Conservation (phyloP, 2,113 vertebrate genomes). For the Myiagra hebetior region DNA sequence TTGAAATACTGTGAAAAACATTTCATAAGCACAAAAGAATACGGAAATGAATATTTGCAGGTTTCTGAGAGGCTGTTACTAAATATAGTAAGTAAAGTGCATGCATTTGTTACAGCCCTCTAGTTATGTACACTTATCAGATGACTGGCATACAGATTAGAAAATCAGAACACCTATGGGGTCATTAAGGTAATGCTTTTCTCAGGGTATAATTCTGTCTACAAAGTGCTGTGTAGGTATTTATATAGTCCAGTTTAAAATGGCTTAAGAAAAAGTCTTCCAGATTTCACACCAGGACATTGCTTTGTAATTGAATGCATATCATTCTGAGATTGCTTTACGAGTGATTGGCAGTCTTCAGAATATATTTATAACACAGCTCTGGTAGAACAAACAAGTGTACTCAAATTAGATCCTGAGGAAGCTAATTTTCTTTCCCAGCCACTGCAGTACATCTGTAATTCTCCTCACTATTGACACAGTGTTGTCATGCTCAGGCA, state of each 20-base stretch:
- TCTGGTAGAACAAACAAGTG: slow-evolving; percentile 35
- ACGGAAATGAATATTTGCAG: neutral
- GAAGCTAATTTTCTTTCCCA: slow-evolving; percentile 39
- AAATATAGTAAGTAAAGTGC: neutral
- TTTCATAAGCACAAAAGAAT: neutral
- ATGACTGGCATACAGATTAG: neutral
- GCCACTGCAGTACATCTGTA: slow-evolving; percentile 1
- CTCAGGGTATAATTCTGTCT: neutral
- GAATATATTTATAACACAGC: slow-evolving; percentile 35
- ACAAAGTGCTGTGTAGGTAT: neutral
- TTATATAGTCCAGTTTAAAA: slow-evolving; percentile 7
- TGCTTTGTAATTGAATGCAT: neutral
- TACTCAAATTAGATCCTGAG: slow-evolving; percentile 19
- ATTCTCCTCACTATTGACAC: slow-evolving; percentile 4
- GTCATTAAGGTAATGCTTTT: neutral
- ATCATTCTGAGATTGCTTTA: slow-evolving; percentile 15
- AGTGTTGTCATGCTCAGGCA: neutral
- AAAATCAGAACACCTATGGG: neutral
- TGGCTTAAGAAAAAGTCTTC: neutral
- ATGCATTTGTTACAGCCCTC: neutral
- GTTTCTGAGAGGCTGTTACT: neutral
- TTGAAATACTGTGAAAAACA: neutral
- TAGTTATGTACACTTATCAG: neutral
- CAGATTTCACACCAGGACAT: neutral
- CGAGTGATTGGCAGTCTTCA: slow-evolving; percentile 48